Conservation (phyloP, 2,888 invertebrate genomes). For the Muscina levida region DNA sequence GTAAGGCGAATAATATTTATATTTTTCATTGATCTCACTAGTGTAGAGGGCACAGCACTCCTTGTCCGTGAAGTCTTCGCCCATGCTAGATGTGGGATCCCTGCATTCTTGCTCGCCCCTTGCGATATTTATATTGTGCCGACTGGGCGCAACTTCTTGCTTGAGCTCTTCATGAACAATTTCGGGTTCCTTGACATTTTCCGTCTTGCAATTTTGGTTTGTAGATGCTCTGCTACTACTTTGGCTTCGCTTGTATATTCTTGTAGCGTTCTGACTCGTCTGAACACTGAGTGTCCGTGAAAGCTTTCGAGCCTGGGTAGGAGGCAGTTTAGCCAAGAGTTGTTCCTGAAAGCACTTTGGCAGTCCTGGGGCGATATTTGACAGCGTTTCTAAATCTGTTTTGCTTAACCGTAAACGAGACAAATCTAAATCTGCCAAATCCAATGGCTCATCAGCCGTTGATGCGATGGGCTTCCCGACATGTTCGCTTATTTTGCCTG, state of each 20-base stretch:
- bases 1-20: conserved; percentile 79
- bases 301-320: conserved; percentile 84
- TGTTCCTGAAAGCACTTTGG: conserved; percentile 87
- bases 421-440: conserved; percentile 85
- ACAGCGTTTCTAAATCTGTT: conserved; percentile 85
- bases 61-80: conserved; percentile 73
- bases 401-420: conserved; percentile 86
- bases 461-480: conserved; percentile 19
- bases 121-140: conserved; percentile 71
- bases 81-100: conserved; percentile 74
- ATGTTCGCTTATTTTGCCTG: conserved; percentile 5
- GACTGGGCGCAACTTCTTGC: conserved; percentile 52
- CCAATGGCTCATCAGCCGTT: conserved; percentile 76
- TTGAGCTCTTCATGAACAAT: not conserved
- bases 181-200: conserved; percentile 44
- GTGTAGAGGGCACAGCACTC: conserved; percentile 73
- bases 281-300: conserved; percentile 83
- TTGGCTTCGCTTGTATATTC: conserved; percentile 79
- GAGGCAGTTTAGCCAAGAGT: conserved; percentile 85
- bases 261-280: conserved; percentile 68
- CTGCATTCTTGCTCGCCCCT: conserved; percentile 66
- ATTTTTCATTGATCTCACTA: conserved; percentile 78
- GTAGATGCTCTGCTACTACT: conserved; percentile 72
- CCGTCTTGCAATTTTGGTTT: conserved; percentile 27
- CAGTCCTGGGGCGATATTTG: conserved; percentile 86